A percentile compares a stretch with the other conserved stretches of the same genome.
Evolutionary conservation across 2,888 invertebrate species (phyloP).

Genomic region (Therioaphis trifolii): DNA sequence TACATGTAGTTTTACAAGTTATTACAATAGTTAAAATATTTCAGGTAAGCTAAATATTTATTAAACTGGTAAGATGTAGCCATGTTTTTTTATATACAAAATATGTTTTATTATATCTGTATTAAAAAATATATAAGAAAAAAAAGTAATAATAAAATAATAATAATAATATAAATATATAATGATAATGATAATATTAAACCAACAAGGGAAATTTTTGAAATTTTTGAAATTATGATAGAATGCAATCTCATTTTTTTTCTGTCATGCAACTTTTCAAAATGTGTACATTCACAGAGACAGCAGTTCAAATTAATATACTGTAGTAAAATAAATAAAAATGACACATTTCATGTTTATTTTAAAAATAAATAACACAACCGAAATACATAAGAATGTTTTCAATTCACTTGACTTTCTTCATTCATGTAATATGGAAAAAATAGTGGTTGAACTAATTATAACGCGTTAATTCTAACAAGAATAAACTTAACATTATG

Average conservation of each 20-base stretch:
- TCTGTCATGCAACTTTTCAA: conserved; percentile 13
- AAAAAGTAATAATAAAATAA: conserved; percentile 37
- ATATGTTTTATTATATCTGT: conserved; percentile 58
- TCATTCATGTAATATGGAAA: conserved; percentile 39
- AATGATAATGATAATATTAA: conserved; percentile 47
- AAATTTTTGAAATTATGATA: conserved; percentile 21
- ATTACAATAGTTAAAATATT: conserved; percentile 42
- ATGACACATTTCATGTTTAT: conserved; percentile 57
- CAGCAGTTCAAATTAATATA: conserved; percentile 37
- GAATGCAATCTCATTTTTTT: conserved; percentile 44
- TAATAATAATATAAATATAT: conserved; percentile 5
- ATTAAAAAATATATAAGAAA: conserved; percentile 49
- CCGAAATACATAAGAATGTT: conserved; percentile 45
- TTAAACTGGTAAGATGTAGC: conserved; percentile 29
- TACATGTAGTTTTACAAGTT: background rate
- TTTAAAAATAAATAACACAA: conserved; percentile 63
- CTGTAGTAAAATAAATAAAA: conserved; percentile 48
- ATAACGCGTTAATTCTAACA: conserved; percentile 54
- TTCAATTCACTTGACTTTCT: conserved; percentile 44
- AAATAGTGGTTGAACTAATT: conserved; percentile 52
- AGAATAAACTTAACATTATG: conserved; percentile 58
- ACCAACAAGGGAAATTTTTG: conserved; percentile 31
- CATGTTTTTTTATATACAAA: conserved; percentile 44
- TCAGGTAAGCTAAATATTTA: conserved; percentile 31
- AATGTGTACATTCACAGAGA: conserved; percentile 19